These are phyloP conservation scores for Rhynchotus rufescens DNA, from an alignment of 2,797 vertebrate genomes.

Conservation along the genomic window DNA sequence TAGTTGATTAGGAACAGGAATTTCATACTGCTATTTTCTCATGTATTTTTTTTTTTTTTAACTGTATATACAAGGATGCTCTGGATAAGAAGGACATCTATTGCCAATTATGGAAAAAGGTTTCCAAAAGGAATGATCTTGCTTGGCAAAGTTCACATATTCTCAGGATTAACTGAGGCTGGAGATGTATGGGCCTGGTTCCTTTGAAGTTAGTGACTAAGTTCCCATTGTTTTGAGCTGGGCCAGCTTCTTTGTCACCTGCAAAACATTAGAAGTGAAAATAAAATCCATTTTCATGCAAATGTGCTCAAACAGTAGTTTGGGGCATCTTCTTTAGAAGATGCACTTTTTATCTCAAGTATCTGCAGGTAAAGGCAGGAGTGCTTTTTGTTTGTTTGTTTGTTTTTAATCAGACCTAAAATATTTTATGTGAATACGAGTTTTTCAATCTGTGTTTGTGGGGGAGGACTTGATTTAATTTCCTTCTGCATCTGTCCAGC, in stretches of 20 bases:
- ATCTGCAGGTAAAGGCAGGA: slow-evolving; percentile 9
- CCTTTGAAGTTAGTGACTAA: slow-evolving; percentile 3
- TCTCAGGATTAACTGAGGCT: neutral
- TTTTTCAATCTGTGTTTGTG: slow-evolving; percentile 20
- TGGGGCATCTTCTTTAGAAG: slow-evolving; percentile 7
- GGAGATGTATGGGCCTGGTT: neutral
- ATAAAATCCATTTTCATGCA: slow-evolving; percentile 16
- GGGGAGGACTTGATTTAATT: slow-evolving; percentile 12
- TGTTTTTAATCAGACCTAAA: neutral
- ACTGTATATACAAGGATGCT: slow-evolving; percentile 12
- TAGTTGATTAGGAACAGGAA: slow-evolving; percentile 17
- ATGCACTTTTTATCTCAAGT: neutral
- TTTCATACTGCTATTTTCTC: slow-evolving; percentile 46
- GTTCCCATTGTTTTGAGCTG: neutral
- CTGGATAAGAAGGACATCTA: slow-evolving; percentile 35
- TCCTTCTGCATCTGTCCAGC: slow-evolving; percentile 41
- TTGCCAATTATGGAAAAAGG: neutral
- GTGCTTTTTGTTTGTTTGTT: neutral
- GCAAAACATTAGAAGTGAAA: neutral
- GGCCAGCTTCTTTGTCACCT: neutral
- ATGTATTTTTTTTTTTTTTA: neutral
- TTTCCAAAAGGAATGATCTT: neutral
- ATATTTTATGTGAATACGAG: neutral
- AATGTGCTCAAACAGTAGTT: neutral
- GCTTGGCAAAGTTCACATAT: neutral